Conservation (phyloP, 2,113 vertebrate species). For the Lipophrys pholis region DNA sequence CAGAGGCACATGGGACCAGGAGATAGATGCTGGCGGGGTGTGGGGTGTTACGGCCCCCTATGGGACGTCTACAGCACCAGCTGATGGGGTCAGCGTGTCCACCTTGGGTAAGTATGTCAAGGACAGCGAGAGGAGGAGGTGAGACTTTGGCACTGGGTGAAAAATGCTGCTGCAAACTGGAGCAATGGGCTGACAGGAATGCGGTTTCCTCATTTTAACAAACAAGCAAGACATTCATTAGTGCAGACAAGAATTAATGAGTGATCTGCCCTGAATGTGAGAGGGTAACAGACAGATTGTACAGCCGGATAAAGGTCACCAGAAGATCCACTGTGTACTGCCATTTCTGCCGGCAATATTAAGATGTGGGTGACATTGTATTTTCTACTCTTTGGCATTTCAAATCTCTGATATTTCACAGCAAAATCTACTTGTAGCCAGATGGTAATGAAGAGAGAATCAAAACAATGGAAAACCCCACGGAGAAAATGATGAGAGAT, state of each 20-base stretch:
- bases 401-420: conserved; percentile 8
- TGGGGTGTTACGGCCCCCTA: conserved; percentile 71
- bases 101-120: conserved; percentile 87
- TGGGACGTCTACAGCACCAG: conserved; percentile 77
- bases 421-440: no score
- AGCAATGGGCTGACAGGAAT: conserved; percentile 36
- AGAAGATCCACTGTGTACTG: conserved; percentile 31
- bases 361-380: background rate
- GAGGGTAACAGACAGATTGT: conserved; percentile 15
- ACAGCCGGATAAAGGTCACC: conserved; percentile 29
- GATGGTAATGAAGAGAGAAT: background rate
- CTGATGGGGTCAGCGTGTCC: conserved; percentile 82
- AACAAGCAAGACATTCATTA: conserved; percentile 16
- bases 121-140: conserved; percentile 75
- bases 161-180: conserved; percentile 40
- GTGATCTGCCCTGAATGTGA: conserved; percentile 39
- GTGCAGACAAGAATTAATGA: conserved; percentile 23
- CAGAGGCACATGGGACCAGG: conserved; percentile 68
- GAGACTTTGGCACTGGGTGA: conserved; percentile 44
- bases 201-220: conserved; percentile 40
- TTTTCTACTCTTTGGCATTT: conserved; percentile 34
- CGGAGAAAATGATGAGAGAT: conserved; percentile 22
- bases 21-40: conserved; percentile 83
- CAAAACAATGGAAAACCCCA: conserved; percentile 13
- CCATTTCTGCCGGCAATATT: conserved; percentile 11